Evolutionary conservation across 2,888 invertebrate genomes (phyloP), one percentile per base, ranked within the genome.

Genomic region (Diarsia mendica): DNA sequence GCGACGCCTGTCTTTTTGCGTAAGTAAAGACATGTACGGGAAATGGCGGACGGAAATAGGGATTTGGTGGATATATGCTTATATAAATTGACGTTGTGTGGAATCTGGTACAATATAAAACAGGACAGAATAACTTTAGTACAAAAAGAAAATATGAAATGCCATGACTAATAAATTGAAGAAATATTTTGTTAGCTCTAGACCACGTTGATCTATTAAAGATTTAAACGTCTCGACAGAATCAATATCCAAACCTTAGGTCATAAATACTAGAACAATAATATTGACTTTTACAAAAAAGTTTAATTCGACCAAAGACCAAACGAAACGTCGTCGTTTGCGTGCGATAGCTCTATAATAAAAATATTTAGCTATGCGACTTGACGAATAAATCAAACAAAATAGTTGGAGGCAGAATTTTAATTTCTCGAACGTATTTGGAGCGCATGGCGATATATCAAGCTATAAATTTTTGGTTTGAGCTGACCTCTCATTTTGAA

Each of bases 331-430:
- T 28, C 18, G 55, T 60, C 58, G 58, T 60, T 86, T 75, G 87
- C 87, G 85, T 87, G 87, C 69, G 53, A 28, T 46, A 48, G 46
- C 58, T 74, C 76, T 61, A 75, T 85, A 69, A 73, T 53, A 75
- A 79, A 77, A 85, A 58, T 78, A 77, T 84, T 83, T 80, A 68
- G 48, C 44, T 79, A 71, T 82, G 75, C 77, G 49, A 69, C 55
- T 81, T 33, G 48, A 66, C 55, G 6, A 79, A 84, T 86, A 86
- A 86, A 85, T 86, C 79, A 83, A 74, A 86, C 44, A 28, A 76
- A 82, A 80, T 82, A 80, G 60, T 77, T 77, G 49, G 53, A 63
- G 64, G 64, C 51, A 76, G 60, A 79, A 83, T 76, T 86, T 85
- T 73, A 80, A 78, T 79, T 81, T 60, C 66, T 71, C 58, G 23